A percentile compares a stretch with the other conserved stretches of the same genome.
Evolutionary conservation across 1,140 invertebrate genomes (phyloP).

Genomic region (Zophobas morio): DNA sequence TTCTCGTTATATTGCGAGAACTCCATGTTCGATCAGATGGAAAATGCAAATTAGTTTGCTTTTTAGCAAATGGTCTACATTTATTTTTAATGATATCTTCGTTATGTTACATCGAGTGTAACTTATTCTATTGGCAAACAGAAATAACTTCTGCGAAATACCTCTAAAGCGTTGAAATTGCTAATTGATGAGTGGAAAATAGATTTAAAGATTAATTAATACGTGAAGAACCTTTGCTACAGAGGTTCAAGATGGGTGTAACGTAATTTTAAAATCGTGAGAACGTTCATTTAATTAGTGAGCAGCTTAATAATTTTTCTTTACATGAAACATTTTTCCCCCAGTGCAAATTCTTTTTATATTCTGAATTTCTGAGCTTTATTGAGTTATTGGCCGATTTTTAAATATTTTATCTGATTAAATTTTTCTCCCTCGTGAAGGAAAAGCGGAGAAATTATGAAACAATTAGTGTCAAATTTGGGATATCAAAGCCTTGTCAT

Average conservation of each 20-base stretch:
- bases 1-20: conserved; percentile 1
- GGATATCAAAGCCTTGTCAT: not conserved
- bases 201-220: too few species aligned
- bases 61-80: conserved; percentile 31
- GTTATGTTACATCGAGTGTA: conserved; percentile 32
- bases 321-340: too few species aligned
- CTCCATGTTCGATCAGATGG: conserved; percentile 18
- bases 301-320: not conserved
- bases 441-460: not conserved
- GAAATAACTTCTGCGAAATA: not conserved
- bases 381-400: too few species aligned
- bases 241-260: too few species aligned
- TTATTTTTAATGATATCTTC: conserved; percentile 34
- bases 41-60: conserved; percentile 40
- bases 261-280: too few species aligned
- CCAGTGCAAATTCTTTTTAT: too few species aligned
- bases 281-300: not conserved
- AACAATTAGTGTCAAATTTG: conserved; percentile 31
- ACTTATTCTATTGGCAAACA: conserved; percentile 15
- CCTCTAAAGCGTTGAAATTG: not conserved
- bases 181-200: too few species aligned
- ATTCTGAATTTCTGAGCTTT: too few species aligned
- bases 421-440: not conserved
- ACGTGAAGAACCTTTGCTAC: too few species aligned
- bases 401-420: not conserved